Percentiles rank a stretch among this genome's conserved stretches.
phyloP scores from a whole-genome alignment of 2,888 invertebrate genomes.

The Caenorhabditis wallacei region DNA sequence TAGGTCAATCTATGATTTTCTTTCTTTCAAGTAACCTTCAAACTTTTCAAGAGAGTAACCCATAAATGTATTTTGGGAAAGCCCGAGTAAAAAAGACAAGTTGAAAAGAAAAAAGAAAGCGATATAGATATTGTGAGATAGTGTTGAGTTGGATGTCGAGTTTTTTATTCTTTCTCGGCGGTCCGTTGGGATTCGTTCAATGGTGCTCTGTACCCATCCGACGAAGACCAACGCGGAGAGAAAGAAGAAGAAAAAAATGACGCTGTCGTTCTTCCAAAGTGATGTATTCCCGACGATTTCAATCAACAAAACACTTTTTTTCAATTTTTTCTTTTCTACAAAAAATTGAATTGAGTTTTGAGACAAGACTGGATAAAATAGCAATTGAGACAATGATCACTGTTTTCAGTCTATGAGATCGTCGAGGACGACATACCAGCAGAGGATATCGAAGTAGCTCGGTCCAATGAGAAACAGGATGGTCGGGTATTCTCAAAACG shows the following conservation, averaged over 20 bases:
- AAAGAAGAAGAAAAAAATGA: slow-evolving; percentile 47
- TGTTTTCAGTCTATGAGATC: slow-evolving; percentile 65
- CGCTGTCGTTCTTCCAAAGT: slow-evolving; percentile 48
- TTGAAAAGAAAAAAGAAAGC: slow-evolving; percentile 9
- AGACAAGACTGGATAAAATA: slow-evolving; percentile 3
- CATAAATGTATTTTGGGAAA: slow-evolving; percentile 38
- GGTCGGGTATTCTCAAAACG: slow-evolving; percentile 64
- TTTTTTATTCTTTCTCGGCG: slow-evolving; percentile 53
- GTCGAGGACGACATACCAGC: slow-evolving; percentile 63
- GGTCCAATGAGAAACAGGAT: slow-evolving; percentile 55
- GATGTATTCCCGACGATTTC: slow-evolving; percentile 58
- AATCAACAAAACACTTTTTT: slow-evolving; percentile 51
- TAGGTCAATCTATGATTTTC: slow-evolving; percentile 31
- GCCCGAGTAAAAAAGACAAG: slow-evolving; percentile 41
- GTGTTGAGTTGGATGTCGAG: slow-evolving; percentile 50
- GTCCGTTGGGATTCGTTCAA: slow-evolving; percentile 56
- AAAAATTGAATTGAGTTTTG: slow-evolving; percentile 22
- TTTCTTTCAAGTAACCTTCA: slow-evolving; percentile 44
- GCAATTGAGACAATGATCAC: slow-evolving; percentile 1
- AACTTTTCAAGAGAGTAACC: slow-evolving; percentile 39
- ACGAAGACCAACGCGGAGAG: slow-evolving; percentile 14
- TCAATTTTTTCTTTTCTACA: slow-evolving; percentile 14
- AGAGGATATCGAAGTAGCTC: slow-evolving; percentile 59
- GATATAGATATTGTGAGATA: slow-evolving; percentile 31
- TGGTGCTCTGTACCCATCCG: slow-evolving; percentile 58